These are phyloP conservation scores for Kryptopterus vitreolus DNA, from an alignment of 2,797 vertebrate species.

Conservation along the genomic window DNA sequence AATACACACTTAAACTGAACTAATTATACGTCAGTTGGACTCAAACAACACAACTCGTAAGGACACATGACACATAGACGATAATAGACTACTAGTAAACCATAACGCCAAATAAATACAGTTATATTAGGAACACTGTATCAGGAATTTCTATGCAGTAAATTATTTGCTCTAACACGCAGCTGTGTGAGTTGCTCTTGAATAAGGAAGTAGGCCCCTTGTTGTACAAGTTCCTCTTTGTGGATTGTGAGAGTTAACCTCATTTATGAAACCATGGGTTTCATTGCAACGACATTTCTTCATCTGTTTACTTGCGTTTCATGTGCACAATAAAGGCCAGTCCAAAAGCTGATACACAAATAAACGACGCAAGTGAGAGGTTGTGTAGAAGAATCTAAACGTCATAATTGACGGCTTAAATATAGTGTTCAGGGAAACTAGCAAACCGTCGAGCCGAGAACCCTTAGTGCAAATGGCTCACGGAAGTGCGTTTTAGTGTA, in stretches of 20 bases:
- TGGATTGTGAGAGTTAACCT: slow-evolving; percentile 25
- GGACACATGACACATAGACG: neutral
- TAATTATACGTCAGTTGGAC: slow-evolving; percentile 60
- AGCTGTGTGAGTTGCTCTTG: slow-evolving; percentile 39
- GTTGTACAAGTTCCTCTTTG: slow-evolving; percentile 57
- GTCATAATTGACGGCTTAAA: neutral
- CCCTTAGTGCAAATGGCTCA: neutral
- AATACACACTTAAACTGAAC: slow-evolving; percentile 56
- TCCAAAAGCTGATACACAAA: neutral
- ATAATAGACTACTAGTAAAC: neutral
- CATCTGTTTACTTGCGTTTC: too few relatives aligned
- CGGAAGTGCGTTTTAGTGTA: slow-evolving; percentile 13
- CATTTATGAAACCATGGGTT: slow-evolving; percentile 34
- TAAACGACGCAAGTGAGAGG: too few relatives aligned
- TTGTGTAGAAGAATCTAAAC: neutral
- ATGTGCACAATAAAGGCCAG: too few relatives aligned
- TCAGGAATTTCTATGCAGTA: neutral
- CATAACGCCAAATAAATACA: neutral
- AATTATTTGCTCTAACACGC: slow-evolving; percentile 11
- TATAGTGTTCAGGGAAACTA: neutral
- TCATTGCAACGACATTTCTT: slow-evolving; percentile 9
- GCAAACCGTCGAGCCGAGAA: neutral
- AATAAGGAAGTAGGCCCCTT: slow-evolving; percentile 66
- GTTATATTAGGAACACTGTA: neutral
- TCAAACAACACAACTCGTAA: slow-evolving; percentile 14